phyloP scores from a whole-genome alignment of 2,888 invertebrate species.

The Caenorhabditis plicata region DNA sequence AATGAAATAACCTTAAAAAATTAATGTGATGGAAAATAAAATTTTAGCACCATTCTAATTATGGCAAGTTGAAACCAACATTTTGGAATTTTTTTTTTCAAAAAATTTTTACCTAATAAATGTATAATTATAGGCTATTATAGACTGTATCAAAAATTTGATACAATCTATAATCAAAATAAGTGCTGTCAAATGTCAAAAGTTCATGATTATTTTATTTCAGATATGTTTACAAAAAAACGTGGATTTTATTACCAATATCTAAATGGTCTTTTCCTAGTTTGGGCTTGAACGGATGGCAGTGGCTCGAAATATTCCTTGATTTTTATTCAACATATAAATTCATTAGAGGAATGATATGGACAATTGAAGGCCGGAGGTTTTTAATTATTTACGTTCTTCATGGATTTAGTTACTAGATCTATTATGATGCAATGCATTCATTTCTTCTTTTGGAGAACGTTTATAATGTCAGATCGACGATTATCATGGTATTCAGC shows the following conservation, averaged over 20 bases:
- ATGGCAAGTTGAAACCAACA: no score
- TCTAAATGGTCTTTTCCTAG: conserved; percentile 34
- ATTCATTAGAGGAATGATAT: conserved; percentile 20
- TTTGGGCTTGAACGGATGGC: conserved; percentile 11
- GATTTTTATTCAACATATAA: conserved; percentile 37
- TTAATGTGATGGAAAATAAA: no score
- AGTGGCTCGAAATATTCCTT: conserved; percentile 22
- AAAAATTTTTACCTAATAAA: no score
- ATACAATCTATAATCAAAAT: no score
- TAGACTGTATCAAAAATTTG: no score
- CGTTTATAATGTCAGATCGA: conserved; percentile 13
- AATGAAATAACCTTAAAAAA: no score
- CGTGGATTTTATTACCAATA: conserved; percentile 30
- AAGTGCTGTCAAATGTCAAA: no score
- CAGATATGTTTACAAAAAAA: conserved; percentile 42
- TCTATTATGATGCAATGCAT: conserved; percentile 11
- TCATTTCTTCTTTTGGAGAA: conserved; percentile 32
- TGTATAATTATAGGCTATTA: no score
- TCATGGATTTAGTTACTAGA: conserved; percentile 8
- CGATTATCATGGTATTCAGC: conserved; percentile 4
- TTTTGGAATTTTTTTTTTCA: no score
- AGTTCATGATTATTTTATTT: no score
- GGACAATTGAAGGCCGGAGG: conserved; percentile 22
- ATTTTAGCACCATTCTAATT: no score
- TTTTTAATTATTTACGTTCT: neutral